Percentiles rank a stretch among this genome's conserved stretches.
phyloP scores from a whole-genome alignment of 2,888 invertebrate genomes.

The Rhaphigaster nebulosa region DNA sequence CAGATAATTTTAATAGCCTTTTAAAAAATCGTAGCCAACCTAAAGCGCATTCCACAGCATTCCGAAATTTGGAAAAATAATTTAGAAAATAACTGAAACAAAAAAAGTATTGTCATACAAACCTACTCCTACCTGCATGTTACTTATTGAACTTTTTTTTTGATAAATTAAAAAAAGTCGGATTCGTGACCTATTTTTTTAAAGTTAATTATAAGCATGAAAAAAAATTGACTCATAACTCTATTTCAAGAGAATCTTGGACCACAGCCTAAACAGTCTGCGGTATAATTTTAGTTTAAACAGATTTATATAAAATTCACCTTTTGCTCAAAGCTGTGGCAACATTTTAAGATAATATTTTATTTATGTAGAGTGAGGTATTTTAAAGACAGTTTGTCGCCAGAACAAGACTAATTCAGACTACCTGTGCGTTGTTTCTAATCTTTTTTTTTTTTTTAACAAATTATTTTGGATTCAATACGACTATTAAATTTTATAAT shows the following conservation, averaged over 20 bases:
- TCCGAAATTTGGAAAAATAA: background rate
- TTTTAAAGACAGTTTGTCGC: constrained; percentile 23
- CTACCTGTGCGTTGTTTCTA: background rate
- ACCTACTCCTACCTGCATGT: background rate
- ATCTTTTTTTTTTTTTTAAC: background rate
- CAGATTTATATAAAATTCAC: constrained; percentile 20
- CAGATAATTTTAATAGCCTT: background rate
- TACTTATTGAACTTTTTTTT: background rate
- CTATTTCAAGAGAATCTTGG: constrained; percentile 44
- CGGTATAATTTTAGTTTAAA: constrained; percentile 29
- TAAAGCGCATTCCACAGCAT: background rate
- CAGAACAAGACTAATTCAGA: background rate
- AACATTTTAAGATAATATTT: constrained; percentile 28
- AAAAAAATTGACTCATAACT: constrained; percentile 13
- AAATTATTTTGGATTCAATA: background rate
- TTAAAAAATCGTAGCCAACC: background rate
- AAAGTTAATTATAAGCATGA: background rate
- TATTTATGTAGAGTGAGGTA: constrained; percentile 34
- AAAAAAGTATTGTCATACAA: background rate
- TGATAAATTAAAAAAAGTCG: background rate
- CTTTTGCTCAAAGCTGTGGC: background rate
- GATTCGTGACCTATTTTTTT: background rate
- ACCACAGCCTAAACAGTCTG: background rate
- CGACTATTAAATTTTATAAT: background rate
- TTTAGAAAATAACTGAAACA: background rate